A percentile compares a stretch with the other conserved stretches of the same genome.
phyloP scores from a whole-genome alignment of 2,797 vertebrate species.

The Falco naumanni region DNA sequence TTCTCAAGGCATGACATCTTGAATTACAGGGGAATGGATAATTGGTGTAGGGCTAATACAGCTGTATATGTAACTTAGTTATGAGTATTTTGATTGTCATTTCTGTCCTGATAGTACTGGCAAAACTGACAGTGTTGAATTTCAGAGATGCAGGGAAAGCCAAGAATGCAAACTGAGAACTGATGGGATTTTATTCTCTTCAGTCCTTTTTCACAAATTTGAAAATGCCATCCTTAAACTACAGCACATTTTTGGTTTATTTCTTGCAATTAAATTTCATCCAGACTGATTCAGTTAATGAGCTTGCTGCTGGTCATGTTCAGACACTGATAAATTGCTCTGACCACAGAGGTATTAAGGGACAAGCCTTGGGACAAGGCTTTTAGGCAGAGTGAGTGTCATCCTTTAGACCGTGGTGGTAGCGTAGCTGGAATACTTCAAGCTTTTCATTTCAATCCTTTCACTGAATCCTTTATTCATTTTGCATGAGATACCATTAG shows the following conservation, averaged over 20 bases:
- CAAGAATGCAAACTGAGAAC: constrained; percentile 32
- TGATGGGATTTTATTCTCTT: neutral
- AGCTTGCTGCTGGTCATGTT: neutral
- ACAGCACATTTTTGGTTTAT: neutral
- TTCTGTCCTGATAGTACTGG: neutral
- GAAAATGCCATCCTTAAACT: constrained; percentile 22
- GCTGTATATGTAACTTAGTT: neutral
- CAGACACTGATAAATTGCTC: constrained; percentile 12
- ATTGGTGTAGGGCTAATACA: neutral
- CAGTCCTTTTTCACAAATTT: neutral
- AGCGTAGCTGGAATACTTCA: neutral
- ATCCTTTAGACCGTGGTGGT: neutral
- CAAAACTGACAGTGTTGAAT: neutral
- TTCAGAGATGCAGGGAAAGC: neutral
- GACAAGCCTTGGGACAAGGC: neutral
- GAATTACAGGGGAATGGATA: neutral
- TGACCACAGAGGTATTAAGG: neutral
- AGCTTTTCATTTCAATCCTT: neutral
- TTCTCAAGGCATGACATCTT: neutral
- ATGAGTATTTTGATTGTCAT: neutral
- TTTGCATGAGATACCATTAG: neutral
- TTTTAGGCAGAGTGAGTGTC: neutral
- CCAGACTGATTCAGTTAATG: neutral
- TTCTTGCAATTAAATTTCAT: constrained; percentile 23
- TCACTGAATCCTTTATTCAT: neutral